Base-by-base conservation (phyloP, 2,888 invertebrate species). In the Caenorhabditis macrosperma region DNA sequence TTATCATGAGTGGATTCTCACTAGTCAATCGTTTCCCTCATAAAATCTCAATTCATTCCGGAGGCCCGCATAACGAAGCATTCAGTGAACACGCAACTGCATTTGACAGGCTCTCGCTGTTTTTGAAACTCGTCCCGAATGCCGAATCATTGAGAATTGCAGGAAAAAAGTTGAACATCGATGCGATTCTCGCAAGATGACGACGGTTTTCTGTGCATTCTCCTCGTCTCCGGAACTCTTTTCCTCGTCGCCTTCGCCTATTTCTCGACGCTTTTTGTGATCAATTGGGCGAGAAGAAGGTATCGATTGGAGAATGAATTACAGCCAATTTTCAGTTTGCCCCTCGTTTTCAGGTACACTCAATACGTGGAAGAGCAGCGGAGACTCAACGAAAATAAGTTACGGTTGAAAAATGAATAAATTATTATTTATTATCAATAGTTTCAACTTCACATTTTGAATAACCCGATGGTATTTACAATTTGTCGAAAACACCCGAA, bases 201-300 rank as follows among this genome's bases (percentile, higher is more conserved):
- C 38, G 83, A 83, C 50, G 74, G 79, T 3, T 60, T 69, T 22
- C 33, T 83, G 15, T 83, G 83, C 30, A 9, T 74, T 33, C 7
- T 83, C 4, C 66, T 83, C n/a, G 60, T 83, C 1, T 79, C 77
- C 1, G 67, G 78, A 2, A 81, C 83, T 2, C 41, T 83, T 24
- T 57, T 78, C 20, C 52, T 81, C n/a, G 67, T 81, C 22, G 57
- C 74, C 12, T 60, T 80, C n/a, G 81, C 79, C 24, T 83, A 81
- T 67, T 67, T 83, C 35, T 60, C 55, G 7, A 83, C 83, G 3
- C 55, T 75, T 50, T 75, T 79, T 9, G 67, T 81, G 4, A 52
- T 81, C 28, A 72, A 54, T 54, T 67, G 50, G 44, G 81, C 79
- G n/a, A 67, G 50, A 59, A 38, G 54, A 48, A 77, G 75, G 82